Conservation (phyloP, 2,888 invertebrate species). For the Drosophila paramelanica region DNA sequence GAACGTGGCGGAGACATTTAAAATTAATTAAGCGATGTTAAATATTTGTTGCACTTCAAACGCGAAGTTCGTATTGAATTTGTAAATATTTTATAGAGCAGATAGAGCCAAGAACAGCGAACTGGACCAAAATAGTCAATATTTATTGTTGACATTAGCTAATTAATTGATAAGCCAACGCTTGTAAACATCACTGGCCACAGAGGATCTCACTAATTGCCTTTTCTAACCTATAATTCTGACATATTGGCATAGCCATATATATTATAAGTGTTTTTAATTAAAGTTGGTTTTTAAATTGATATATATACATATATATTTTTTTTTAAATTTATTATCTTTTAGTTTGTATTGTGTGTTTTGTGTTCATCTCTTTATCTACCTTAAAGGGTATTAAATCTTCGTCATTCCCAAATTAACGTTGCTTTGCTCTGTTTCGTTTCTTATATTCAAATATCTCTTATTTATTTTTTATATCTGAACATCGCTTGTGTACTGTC, state of each 20-base stretch:
- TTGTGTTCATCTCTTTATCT: not conserved
- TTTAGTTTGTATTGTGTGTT: too few relatives aligned
- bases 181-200: constrained; percentile 56
- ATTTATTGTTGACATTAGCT: constrained; percentile 68
- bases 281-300: too few relatives aligned
- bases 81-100: constrained; percentile 57
- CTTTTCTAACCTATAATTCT: not conserved
- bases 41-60: constrained; percentile 73
- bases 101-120: constrained; percentile 1
- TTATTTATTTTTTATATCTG: constrained; percentile 28
- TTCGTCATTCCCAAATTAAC: not conserved
- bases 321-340: too few relatives aligned
- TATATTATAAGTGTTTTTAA: not conserved
- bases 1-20: constrained; percentile 44
- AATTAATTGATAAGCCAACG: constrained; percentile 77
- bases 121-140: constrained; percentile 56
- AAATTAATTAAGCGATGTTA: constrained; percentile 72
- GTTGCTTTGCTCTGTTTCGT: not conserved
- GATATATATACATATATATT: too few relatives aligned
- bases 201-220: constrained; percentile 4
- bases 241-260: not conserved
- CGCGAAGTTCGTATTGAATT: constrained; percentile 67
- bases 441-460: constrained; percentile 14
- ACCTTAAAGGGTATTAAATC: not conserved
- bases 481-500: constrained; percentile 10